Evolutionary conservation across 2,888 invertebrate species (phyloP).

Genomic region (Argyresthia albistria): DNA sequence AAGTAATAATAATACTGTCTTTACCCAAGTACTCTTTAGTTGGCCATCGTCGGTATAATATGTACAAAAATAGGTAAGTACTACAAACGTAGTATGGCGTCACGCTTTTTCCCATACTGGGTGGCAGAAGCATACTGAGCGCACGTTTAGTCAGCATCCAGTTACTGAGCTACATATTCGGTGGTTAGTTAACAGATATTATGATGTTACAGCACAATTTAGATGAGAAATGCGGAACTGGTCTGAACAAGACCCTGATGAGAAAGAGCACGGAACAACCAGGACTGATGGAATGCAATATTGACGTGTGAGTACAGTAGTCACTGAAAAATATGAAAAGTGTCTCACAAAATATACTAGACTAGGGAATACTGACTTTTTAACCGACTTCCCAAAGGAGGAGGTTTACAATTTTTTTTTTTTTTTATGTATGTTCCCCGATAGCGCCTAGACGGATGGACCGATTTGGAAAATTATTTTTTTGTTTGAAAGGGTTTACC

Average conservation of each 20-base stretch:
- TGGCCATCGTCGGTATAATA: background rate
- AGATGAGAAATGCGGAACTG: constrained; percentile 71
- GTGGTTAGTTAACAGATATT: background rate
- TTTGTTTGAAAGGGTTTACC: no score
- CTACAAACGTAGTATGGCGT: background rate
- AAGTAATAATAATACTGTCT: constrained; percentile 9
- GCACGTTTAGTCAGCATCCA: no score
- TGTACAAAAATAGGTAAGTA: background rate
- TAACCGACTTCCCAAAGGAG: no score
- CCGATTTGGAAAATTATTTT: no score
- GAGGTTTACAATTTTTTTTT: no score
- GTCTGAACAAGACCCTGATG: constrained; percentile 82
- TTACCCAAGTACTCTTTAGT: background rate
- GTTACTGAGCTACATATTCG: no score
- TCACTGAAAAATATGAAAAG: no score
- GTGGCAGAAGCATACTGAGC: background rate
- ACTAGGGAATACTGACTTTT: no score
- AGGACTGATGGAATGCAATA: constrained; percentile 84
- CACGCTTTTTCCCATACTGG: background rate
- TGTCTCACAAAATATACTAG: no score
- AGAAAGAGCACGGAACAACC: constrained; percentile 74
- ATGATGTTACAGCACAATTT: constrained; percentile 52
- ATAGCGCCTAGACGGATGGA: no score
- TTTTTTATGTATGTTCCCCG: no score
- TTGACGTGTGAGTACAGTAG: constrained; percentile 74